Evolutionary conservation across 2,113 vertebrate species (phyloP).

Genomic region (Hassar affinis): DNA sequence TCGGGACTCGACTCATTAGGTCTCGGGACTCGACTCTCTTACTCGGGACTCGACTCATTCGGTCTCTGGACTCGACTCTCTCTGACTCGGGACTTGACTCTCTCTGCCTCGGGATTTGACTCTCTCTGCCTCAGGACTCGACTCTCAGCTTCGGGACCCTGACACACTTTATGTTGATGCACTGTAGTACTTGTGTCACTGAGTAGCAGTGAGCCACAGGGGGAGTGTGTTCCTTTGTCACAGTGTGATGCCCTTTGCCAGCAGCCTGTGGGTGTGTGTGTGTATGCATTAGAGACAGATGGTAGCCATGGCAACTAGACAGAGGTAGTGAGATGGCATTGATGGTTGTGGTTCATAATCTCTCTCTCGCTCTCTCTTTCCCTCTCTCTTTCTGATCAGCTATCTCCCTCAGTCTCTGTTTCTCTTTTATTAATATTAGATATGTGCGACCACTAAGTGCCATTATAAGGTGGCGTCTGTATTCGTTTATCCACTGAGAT

Average conservation of each 20-base stretch:
- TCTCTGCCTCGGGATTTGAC: neutral
- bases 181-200: neutral
- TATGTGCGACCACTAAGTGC: neutral
- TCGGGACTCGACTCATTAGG: neutral
- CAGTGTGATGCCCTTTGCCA: neutral
- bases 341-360: constrained; percentile 18
- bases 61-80: neutral
- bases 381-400: neutral
- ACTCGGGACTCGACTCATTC: neutral
- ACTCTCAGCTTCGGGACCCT: neutral
- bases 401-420: too few species aligned
- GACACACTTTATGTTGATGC: neutral
- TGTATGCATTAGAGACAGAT: constrained; percentile 19
- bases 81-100: neutral
- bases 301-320: constrained; percentile 42
- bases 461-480: neutral
- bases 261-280: constrained; percentile 13
- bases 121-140: neutral
- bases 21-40: neutral
- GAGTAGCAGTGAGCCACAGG: neutral
- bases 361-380: constrained; percentile 8
- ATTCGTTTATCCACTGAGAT: neutral
- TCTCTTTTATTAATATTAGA: neutral
- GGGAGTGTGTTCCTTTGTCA: constrained; percentile 9
- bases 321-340: constrained; percentile 25